These are phyloP conservation scores for Eulithis prunata DNA, from an alignment of 2,888 invertebrate genomes.

Conservation along the genomic window DNA sequence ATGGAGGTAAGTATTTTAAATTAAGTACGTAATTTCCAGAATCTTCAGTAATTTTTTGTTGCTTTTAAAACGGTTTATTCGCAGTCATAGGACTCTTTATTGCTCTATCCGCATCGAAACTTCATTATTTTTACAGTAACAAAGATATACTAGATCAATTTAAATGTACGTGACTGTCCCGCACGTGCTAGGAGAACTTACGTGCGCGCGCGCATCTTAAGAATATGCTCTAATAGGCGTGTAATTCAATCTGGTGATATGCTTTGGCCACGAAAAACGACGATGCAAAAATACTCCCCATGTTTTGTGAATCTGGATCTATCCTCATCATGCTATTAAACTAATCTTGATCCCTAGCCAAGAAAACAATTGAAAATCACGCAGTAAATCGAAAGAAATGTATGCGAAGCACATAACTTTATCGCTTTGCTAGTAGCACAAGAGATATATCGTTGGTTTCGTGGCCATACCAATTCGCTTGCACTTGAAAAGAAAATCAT, in stretches of 20 bases:
- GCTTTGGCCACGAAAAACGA: conserved; percentile 38
- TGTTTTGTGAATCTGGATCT: not conserved
- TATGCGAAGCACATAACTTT: no score
- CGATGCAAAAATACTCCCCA: not conserved
- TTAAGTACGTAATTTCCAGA: conserved; percentile 2
- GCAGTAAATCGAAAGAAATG: no score
- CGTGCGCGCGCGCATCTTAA: conserved; percentile 48
- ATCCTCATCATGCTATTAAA: not conserved
- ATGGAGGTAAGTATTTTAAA: not conserved
- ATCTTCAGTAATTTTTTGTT: not conserved
- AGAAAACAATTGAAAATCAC: not conserved
- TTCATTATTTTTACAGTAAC: conserved; percentile 47
- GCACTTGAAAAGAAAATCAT: conserved; percentile 35
- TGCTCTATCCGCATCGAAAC: conserved; percentile 37
- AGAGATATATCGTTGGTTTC: not conserved
- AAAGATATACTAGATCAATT: conserved; percentile 48
- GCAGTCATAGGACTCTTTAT: conserved; percentile 32
- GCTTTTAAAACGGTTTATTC: conserved; percentile 16
- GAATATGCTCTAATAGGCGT: conserved; percentile 66
- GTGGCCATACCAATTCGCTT: conserved; percentile 16
- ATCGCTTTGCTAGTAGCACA: not conserved
- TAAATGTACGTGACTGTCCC: conserved; percentile 49
- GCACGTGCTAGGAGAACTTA: conserved; percentile 32
- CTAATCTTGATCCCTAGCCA: not conserved
- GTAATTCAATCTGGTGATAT: conserved; percentile 64